Percentiles rank a stretch among this genome's conserved stretches.
Conservation (phyloP, 2,797 vertebrate species). For the Hydrocynus forskahlii region DNA sequence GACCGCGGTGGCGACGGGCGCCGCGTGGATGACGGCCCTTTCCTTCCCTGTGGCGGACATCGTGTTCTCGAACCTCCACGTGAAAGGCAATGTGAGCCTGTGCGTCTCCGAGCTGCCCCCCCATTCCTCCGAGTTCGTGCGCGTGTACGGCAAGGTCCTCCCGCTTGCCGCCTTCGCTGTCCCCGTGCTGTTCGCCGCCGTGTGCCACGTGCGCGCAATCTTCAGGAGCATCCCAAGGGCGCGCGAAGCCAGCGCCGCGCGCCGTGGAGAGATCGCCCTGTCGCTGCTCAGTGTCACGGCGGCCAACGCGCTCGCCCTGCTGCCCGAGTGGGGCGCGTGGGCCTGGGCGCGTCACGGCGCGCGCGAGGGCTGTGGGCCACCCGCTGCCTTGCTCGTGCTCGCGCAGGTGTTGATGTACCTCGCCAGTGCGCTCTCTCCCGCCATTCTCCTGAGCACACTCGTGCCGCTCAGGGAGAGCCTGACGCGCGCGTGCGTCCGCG, state of each 20-base stretch:
- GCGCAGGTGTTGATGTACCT: slow-evolving; percentile 78
- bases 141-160: slow-evolving; percentile 79
- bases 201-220: slow-evolving; percentile 74
- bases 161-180: slow-evolving; percentile 67
- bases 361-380: slow-evolving; percentile 63
- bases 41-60: slow-evolving; percentile 76
- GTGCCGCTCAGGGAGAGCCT: slow-evolving; percentile 77
- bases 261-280: slow-evolving; percentile 71
- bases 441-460: slow-evolving; percentile 76
- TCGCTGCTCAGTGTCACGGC: slow-evolving; percentile 74
- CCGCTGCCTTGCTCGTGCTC: slow-evolving; percentile 69
- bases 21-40: slow-evolving; percentile 69
- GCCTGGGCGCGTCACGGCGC: slow-evolving; percentile 76
- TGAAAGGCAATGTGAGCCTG: slow-evolving; percentile 41
- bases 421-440: slow-evolving; percentile 74
- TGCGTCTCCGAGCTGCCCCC: slow-evolving; percentile 72
- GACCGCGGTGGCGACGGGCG: slow-evolving; percentile 65
- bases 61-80: slow-evolving; percentile 70
- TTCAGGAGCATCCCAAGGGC: slow-evolving; percentile 62
- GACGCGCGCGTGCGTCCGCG: slow-evolving; percentile 61
- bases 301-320: slow-evolving; percentile 75
- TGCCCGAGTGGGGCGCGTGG: slow-evolving; percentile 81
- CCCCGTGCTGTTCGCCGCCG: slow-evolving; percentile 72
- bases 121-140: slow-evolving; percentile 76
- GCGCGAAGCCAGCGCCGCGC: slow-evolving; percentile 61